phyloP scores from a whole-genome alignment of 2,888 invertebrate genomes.

The Trissonchulus latispiculum region DNA sequence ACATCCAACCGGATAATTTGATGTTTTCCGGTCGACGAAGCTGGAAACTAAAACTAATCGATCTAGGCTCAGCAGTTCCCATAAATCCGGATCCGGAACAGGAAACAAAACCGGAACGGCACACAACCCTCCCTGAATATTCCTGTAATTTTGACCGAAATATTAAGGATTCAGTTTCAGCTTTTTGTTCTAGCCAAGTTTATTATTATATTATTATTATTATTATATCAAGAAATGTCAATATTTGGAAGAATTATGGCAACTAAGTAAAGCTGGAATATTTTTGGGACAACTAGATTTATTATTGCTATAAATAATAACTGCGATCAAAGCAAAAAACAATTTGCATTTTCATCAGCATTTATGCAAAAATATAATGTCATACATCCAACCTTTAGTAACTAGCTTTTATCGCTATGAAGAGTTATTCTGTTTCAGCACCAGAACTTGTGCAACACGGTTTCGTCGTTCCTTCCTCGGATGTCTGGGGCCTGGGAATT shows the following conservation, averaged over 20 bases:
- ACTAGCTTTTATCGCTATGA: no score
- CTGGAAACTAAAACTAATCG: slow-evolving; percentile 67
- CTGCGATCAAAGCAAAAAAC: no score
- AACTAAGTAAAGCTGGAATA: not conserved
- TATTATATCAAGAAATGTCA: no score
- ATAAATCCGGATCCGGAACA: slow-evolving; percentile 3
- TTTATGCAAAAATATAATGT: no score
- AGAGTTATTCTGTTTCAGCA: slow-evolving; percentile 52
- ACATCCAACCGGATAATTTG: slow-evolving; percentile 87
- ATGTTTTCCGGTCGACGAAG: slow-evolving; percentile 71
- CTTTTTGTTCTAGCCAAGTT: no score
- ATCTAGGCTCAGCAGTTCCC: slow-evolving; percentile 46
- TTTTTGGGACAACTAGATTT: not conserved
- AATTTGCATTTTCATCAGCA: no score
- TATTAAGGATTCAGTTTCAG: no score
- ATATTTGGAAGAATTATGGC: no score
- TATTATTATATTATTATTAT: no score
- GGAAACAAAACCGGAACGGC: not conserved
- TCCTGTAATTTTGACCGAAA: no score
- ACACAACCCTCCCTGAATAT: slow-evolving; percentile 11
- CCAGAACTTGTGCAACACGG: slow-evolving; percentile 81
- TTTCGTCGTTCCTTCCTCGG: slow-evolving; percentile 69
- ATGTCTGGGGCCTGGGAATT: slow-evolving; percentile 91
- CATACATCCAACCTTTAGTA: no score
- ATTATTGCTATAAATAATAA: no score